phyloP scores from a whole-genome alignment of 1,140 invertebrate genomes.

The Arion vulgaris region DNA sequence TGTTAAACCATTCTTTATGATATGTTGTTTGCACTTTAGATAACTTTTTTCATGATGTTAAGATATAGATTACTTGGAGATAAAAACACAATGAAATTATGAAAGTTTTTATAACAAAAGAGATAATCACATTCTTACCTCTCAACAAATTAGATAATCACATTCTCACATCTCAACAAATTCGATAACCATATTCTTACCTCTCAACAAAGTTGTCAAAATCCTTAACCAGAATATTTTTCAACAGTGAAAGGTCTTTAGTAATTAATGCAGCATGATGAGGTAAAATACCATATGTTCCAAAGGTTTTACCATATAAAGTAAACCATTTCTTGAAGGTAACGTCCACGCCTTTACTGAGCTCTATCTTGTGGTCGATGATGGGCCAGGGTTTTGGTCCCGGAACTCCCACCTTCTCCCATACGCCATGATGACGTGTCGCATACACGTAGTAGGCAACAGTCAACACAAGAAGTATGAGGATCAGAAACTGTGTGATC shows the following conservation, averaged over 20 bases:
- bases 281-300: background rate
- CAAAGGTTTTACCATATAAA: background rate
- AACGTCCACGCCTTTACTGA: background rate
- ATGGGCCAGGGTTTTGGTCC: constrained; percentile 25
- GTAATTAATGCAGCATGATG: background rate
- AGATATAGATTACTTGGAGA: no score
- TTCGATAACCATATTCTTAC: no score
- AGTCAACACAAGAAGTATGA: background rate
- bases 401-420: constrained; percentile 12
- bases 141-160: no score
- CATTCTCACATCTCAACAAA: no score
- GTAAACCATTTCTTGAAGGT: constrained; percentile 4
- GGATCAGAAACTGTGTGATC: background rate
- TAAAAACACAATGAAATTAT: no score
- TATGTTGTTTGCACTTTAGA: no score
- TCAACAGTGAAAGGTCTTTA: background rate
- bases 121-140: no score
- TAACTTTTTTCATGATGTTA: no score
- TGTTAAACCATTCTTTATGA: no score
- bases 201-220: constrained; percentile 22
- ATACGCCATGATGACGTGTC: background rate
- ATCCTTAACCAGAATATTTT: constrained; percentile 23
- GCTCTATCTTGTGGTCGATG: background rate
- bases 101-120: no score
- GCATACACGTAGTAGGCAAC: constrained; percentile 1